Conservation (phyloP, 2,113 vertebrate species). For the Columbina picui region DNA sequence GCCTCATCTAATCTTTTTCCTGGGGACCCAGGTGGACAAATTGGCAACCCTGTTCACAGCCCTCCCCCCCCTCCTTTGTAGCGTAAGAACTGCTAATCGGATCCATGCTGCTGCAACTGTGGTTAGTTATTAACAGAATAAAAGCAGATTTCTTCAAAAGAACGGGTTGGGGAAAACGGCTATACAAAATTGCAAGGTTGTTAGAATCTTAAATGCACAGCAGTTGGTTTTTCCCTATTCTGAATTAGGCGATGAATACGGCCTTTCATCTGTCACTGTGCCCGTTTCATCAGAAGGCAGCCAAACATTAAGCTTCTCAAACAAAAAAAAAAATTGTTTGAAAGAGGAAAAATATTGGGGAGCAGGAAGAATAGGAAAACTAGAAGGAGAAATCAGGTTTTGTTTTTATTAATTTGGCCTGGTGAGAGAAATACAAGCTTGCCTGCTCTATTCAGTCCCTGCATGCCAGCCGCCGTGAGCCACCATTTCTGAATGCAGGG, state of each 20-base stretch:
- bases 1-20: conserved; percentile 77
- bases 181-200: conserved; percentile 84
- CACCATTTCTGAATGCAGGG: conserved; percentile 49
- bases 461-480: not conserved
- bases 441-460: conserved; percentile 22
- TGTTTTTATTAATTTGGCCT: conserved; percentile 80
- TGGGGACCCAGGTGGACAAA: conserved; percentile 83
- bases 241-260: conserved; percentile 79
- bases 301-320: conserved; percentile 80
- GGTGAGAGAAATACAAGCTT: conserved; percentile 67
- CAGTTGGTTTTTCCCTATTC: conserved; percentile 76
- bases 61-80: conserved; percentile 74
- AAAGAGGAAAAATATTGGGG: conserved; percentile 79
- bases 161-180: conserved; percentile 72
- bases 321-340: conserved; percentile 51
- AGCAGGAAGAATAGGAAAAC: conserved; percentile 65
- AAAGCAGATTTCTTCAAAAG: conserved; percentile 86
- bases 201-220: conserved; percentile 84
- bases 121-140: conserved; percentile 85
- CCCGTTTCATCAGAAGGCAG: conserved; percentile 77
- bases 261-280: conserved; percentile 82
- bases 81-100: conserved; percentile 82
- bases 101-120: conserved; percentile 84
- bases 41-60: conserved; percentile 78
- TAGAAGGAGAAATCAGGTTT: conserved; percentile 68